Percentiles rank a stretch among this genome's conserved stretches.
phyloP scores from a whole-genome alignment of 2,797 vertebrate genomes.

The Darevskia nairensis region DNA sequence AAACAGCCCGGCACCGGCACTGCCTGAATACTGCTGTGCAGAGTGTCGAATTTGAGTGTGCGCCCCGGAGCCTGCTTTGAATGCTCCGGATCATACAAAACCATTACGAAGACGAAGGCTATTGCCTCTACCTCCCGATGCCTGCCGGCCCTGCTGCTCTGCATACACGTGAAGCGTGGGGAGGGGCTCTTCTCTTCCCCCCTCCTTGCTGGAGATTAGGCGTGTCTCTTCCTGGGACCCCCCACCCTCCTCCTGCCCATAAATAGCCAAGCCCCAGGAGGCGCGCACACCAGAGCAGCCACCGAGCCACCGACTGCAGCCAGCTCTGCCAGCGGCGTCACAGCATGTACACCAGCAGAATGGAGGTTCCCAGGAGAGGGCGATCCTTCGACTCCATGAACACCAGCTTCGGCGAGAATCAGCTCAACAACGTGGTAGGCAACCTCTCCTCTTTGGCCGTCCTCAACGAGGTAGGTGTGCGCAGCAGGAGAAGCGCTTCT shows the following conservation, averaged over 20 bases:
- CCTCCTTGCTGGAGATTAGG: not conserved
- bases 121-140: no score
- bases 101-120: not conserved
- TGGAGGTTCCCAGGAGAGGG: slow-evolving; percentile 83
- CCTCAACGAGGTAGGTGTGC: not conserved
- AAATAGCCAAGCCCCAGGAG: slow-evolving; percentile 8
- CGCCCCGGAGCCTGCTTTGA: no score
- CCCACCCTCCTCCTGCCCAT: not conserved
- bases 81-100: not conserved
- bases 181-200: slow-evolving; percentile 6
- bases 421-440: slow-evolving; percentile 83
- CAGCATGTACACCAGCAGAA: slow-evolving; percentile 84
- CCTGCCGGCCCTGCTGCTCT: not conserved
- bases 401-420: slow-evolving; percentile 83
- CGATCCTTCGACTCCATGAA: slow-evolving; percentile 88
- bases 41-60: no score
- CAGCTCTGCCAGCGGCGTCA: not conserved
- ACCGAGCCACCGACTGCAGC: not conserved
- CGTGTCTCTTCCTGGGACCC: not conserved
- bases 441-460: not conserved
- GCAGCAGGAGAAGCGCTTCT: not conserved
- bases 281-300: not conserved
- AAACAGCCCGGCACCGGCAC: no score
- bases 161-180: not conserved
- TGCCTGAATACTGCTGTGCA: no score